phyloP scores from a whole-genome alignment of 2,797 vertebrate species.

The Amniataba percoides region DNA sequence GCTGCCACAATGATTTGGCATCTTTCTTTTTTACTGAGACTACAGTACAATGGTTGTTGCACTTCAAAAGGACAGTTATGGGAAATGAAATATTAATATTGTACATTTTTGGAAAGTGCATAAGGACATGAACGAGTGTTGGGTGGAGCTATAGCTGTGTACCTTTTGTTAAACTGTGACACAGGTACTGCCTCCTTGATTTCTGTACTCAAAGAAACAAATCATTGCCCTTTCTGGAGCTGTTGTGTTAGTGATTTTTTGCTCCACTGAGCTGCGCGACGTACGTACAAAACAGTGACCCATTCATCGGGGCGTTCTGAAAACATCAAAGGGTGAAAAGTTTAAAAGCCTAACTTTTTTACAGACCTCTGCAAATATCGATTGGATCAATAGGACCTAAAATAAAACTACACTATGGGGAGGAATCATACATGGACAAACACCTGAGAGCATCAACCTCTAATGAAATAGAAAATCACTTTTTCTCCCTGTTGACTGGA shows the following conservation, averaged over 20 bases:
- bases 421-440: background rate
- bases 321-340: constrained; percentile 44
- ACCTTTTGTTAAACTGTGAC: constrained; percentile 37
- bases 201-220: constrained; percentile 50
- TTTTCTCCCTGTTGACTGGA: background rate
- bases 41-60: background rate
- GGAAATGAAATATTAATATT: too few relatives aligned
- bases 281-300: constrained; percentile 24
- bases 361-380: constrained; percentile 29
- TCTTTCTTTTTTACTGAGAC: background rate
- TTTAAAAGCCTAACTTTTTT: constrained; percentile 42
- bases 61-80: constrained; percentile 1
- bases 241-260: constrained; percentile 50
- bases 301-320: constrained; percentile 39
- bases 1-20: background rate
- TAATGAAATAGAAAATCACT: constrained; percentile 1
- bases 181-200: constrained; percentile 34
- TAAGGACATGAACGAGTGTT: constrained; percentile 5
- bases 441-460: background rate
- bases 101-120: background rate
- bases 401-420: constrained; percentile 15
- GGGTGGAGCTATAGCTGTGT: constrained; percentile 5
- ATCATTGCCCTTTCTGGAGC: constrained; percentile 60
- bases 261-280: constrained; percentile 35
- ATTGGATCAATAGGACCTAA: constrained; percentile 36